These are phyloP conservation scores for Alfaro cultratus DNA, from an alignment of 2,797 vertebrate species.

Conservation along the genomic window DNA sequence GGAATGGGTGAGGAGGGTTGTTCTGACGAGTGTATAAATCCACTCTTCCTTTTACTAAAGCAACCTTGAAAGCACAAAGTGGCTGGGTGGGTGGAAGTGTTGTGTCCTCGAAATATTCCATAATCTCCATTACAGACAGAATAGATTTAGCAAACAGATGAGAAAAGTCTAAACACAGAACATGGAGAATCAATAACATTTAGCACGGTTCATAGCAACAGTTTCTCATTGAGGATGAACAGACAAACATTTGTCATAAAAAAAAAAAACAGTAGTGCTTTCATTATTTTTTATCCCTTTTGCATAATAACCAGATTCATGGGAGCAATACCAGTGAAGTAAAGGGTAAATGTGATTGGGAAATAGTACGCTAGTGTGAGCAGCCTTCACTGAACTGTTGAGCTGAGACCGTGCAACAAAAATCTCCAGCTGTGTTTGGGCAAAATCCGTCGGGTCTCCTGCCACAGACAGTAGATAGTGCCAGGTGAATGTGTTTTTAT, in stretches of 20 bases:
- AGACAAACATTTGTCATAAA: neutral
- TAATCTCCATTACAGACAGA: slow-evolving; percentile 25
- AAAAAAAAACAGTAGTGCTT: neutral
- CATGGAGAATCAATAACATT: neutral
- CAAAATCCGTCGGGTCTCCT: neutral
- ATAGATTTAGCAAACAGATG: neutral
- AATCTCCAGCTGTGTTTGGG: neutral
- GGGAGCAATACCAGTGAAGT: neutral
- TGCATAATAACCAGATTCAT: neutral
- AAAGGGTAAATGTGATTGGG: neutral
- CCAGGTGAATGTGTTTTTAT: neutral
- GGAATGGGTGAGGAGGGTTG: slow-evolving; percentile 23
- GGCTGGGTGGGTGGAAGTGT: slow-evolving; percentile 2
- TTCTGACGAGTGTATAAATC: slow-evolving; percentile 51
- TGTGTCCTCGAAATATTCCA: slow-evolving; percentile 43
- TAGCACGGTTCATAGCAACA: neutral
- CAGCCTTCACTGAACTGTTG: neutral
- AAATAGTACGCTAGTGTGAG: neutral
- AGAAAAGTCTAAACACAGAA: slow-evolving; percentile 15
- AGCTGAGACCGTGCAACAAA: neutral
- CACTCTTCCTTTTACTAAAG: slow-evolving; percentile 19
- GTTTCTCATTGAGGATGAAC: neutral
- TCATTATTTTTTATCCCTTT: neutral
- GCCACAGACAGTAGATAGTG: neutral
- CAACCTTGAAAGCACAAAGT: slow-evolving; percentile 63